These are phyloP conservation scores for Altica lythri DNA, from an alignment of 2,888 invertebrate species.

Conservation along the genomic window DNA sequence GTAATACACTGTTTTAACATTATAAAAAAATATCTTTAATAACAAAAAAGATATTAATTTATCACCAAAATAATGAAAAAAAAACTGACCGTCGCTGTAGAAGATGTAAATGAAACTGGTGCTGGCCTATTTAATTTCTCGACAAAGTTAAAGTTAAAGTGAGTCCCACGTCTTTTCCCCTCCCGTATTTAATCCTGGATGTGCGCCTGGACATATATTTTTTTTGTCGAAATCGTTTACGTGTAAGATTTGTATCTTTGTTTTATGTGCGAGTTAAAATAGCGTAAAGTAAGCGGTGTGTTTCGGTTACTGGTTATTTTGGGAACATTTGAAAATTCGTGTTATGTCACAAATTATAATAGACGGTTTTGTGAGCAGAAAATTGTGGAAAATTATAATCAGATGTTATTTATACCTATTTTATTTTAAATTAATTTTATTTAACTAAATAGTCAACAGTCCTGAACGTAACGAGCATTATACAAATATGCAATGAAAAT, in stretches of 20 bases:
- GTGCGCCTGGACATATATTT: constrained; percentile 24
- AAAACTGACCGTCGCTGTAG: constrained; percentile 34
- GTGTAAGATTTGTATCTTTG: constrained; percentile 14
- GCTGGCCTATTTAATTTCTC: constrained; percentile 34
- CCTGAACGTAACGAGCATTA: too few relatives aligned
- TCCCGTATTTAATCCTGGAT: constrained; percentile 11
- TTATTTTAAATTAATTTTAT: constrained; percentile 1
- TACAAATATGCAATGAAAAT: too few relatives aligned
- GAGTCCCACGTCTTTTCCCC: constrained; percentile 41
- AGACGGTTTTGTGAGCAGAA: constrained; percentile 17
- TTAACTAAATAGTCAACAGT: too few relatives aligned
- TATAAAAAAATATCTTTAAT: too few relatives aligned
- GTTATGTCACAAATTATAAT: constrained; percentile 44
- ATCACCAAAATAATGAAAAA: too few relatives aligned
- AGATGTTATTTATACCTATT: not conserved
- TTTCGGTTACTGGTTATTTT: constrained; percentile 43
- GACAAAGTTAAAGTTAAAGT: constrained; percentile 43
- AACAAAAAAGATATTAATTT: too few relatives aligned
- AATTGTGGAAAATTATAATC: constrained; percentile 6
- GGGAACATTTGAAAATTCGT: constrained; percentile 41
- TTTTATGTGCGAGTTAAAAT: constrained; percentile 11
- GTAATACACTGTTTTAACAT: too few relatives aligned
- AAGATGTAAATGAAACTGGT: constrained; percentile 37
- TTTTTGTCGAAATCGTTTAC: constrained; percentile 20
- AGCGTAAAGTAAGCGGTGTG: constrained; percentile 14